Base-by-base conservation (phyloP, 2,113 vertebrate genomes). In the Otolemur garnettii region DNA sequence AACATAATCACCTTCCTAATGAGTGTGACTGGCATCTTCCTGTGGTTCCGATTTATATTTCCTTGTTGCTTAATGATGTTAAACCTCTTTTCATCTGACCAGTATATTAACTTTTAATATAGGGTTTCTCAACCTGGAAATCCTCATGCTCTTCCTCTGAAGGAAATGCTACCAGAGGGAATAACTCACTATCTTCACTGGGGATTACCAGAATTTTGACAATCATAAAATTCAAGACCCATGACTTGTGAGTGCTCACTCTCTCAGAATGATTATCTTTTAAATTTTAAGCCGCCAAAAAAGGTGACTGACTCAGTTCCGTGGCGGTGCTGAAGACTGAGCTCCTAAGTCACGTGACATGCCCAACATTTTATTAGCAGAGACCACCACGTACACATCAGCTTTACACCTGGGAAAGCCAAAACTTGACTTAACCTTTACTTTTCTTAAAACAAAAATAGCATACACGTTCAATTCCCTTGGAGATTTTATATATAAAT, bases 251-350 rank as follows among this genome's bases (percentile, higher is more conserved):
- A 3, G 4, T 33, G 15, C 4, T 84, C 30, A 75, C 17, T 78
- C 18, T 60, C n/a, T 91, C 35, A 33, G 33, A 86, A 68, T 17
- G 13, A 81, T 12, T 12, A 74, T 85, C 55, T 72, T 68, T 81
- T 38, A 38, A 82, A 57, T 68, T 77, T 82, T 53, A 85, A 87
- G 28, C 26, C 62, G 33, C 38, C 24, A 72, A 35, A 77, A 75
- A 83, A 69, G 35, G 35, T 45, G 42, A n/a, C 28, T 26, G 9
- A 26, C 53, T 64, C n/a, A 0, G 0, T 2, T 42, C 18, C 9
- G 6, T 1, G 10, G 13, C 18, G 53, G n/a, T 12, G 3, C 9
- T n/a, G 3, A 21, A 1, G 11, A 7, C 12, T 3, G 17, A 35
- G 33, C 17, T 78, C 50, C 38, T 15, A 35, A 42, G 78, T n/a